Percentiles rank a stretch among this genome's conserved stretches.
Evolutionary conservation across 2,113 vertebrate species (phyloP).

Genomic region (Triplophysa rosa): DNA sequence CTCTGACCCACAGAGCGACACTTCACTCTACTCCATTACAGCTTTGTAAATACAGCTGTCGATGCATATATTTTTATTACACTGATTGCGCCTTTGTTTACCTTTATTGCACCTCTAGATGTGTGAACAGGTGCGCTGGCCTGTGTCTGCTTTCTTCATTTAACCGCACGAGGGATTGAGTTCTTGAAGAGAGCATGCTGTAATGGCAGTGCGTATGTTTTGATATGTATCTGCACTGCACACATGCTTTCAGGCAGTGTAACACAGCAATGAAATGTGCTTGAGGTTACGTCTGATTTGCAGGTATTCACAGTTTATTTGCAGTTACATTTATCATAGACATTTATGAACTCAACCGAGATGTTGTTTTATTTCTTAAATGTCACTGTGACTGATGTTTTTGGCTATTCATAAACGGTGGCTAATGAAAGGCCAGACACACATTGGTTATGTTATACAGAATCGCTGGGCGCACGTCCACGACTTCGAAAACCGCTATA

Average conservation of each 20-base stretch:
- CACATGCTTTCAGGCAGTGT: constrained; percentile 44
- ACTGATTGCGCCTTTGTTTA: constrained; percentile 22
- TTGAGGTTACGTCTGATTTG: background rate
- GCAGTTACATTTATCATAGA: constrained; percentile 7
- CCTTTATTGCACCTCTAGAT: constrained; percentile 4
- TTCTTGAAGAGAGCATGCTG: background rate
- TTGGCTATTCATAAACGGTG: background rate
- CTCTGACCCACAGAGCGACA: background rate
- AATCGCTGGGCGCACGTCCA: background rate
- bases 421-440: background rate
- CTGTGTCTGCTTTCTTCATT: constrained; percentile 18
- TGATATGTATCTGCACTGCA: constrained; percentile 44
- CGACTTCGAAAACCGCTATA: background rate
- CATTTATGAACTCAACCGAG: background rate
- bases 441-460: background rate
- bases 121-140: background rate
- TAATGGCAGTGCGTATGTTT: constrained; percentile 18
- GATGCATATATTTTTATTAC: background rate
- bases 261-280: background rate
- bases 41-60: background rate
- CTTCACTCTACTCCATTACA: background rate
- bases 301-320: background rate
- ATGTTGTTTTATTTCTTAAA: constrained; percentile 8
- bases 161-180: background rate
- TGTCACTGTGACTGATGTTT: background rate